Evolutionary conservation across 2,113 vertebrate species (phyloP).

Genomic region (Etheostoma cragini): DNA sequence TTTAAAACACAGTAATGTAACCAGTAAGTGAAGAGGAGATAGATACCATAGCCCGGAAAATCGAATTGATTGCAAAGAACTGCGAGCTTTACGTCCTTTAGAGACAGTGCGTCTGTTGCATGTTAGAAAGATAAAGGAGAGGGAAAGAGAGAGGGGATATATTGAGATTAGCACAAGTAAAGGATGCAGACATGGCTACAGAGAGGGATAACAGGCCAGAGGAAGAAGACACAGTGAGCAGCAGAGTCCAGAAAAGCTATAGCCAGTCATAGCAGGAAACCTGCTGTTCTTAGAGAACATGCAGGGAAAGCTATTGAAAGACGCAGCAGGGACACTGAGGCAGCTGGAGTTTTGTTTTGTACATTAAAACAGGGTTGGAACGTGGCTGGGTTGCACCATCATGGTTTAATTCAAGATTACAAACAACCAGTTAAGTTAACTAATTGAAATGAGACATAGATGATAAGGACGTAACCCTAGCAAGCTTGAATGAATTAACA

Average conservation of each 20-base stretch:
- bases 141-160: conserved; percentile 24
- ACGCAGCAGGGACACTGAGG: conserved; percentile 29
- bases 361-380: not conserved
- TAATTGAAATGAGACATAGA: not conserved
- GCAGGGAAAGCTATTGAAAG: conserved; percentile 31
- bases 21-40: conserved; percentile 27
- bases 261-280: conserved; percentile 59
- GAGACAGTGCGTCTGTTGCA: conserved; percentile 82
- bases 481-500: not conserved
- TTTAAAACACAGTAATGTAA: not conserved
- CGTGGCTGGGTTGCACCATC: conserved; percentile 53
- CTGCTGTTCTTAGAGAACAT: conserved; percentile 28
- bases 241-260: conserved; percentile 68
- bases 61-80: conserved; percentile 84
- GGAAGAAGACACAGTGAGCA: conserved; percentile 52
- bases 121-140: conserved; percentile 68
- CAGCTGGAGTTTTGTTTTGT: conserved; percentile 10
- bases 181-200: conserved; percentile 5
- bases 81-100: conserved; percentile 86
- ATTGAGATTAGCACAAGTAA: conserved; percentile 21
- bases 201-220: conserved; percentile 19
- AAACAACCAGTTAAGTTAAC: not conserved
- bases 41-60: conserved; percentile 87
- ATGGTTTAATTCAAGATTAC: not conserved
- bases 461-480: not conserved